Base-by-base conservation (phyloP, 1,140 invertebrate genomes). In the Solen grandis region DNA sequence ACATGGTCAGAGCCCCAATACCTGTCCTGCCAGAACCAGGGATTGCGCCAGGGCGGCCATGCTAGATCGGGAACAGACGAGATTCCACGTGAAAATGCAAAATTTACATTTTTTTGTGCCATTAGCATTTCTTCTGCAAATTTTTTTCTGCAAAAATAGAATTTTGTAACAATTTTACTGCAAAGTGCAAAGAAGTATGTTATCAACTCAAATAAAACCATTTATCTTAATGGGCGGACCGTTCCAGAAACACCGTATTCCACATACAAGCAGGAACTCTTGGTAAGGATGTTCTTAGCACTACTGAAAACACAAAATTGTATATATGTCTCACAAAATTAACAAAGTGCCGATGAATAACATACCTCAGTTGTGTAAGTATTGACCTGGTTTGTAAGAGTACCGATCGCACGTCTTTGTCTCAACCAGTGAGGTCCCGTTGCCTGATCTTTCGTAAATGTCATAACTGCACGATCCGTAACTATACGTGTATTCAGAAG, bases 1-100 rank as follows among this genome's bases (percentile, higher is more conserved):
- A 95, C 84, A 96, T 96, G 69, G 96, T 94, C 87, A 95, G 95
- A 89, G 96, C 96, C 14, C 96, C 96, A 35, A 96, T 90, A 27
- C 96, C 14, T 96, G 96, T 25, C 95, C 95, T 5, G 95, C 91
- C 1, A 95, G 95, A 8, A 96, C 94, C 1, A 96, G 88, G 0
- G 96, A 94, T 41, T 96, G 91, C 0, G 95, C 95, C 13, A 96
- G 87, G 1, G 95, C 96, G 1, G 95, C 93, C 55, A 94, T 94
- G 87, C 95, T 95, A 81, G 95, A 94, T 73, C 93, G 93, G 38
- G 94, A 93, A 90, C 96, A 97, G 0, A 96, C 95, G 36, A 97
- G 91, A 84, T 96, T 93, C 95, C 96, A 96, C 96, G 19, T 46
- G 57, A 76, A 87, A 85, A 83, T 84, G 75, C 31, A n/a, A n/a